Evolutionary conservation across 2,888 invertebrate species (phyloP).

Genomic region (Phalangium opilio): DNA sequence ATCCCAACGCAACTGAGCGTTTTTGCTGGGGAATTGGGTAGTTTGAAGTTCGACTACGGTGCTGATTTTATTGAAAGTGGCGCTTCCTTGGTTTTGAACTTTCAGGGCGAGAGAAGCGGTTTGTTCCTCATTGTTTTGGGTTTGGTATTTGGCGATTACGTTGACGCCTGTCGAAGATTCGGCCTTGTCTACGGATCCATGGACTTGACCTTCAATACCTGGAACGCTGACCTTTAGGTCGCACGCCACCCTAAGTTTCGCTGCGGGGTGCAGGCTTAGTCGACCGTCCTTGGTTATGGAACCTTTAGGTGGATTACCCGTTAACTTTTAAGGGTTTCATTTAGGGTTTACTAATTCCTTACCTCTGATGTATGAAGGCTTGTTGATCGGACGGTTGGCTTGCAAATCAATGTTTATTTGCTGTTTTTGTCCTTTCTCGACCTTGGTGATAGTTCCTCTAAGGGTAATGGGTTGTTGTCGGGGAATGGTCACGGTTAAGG

Average conservation of each 20-base stretch:
- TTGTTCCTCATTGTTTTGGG: not conserved
- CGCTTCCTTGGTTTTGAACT: slow-evolving; percentile 5
- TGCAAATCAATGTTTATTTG: slow-evolving; percentile 9
- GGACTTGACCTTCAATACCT: not conserved
- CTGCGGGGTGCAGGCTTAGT: not conserved
- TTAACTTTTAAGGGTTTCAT: not conserved
- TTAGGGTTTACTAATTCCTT: not conserved
- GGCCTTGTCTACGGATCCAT: slow-evolving; percentile 5
- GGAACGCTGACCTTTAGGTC: slow-evolving; percentile 2
- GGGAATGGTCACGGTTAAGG: not conserved
- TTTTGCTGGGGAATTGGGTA: slow-evolving; percentile 10
- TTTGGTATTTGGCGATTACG: slow-evolving; percentile 1
- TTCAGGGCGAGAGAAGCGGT: slow-evolving; percentile 1
- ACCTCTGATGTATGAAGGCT: slow-evolving; percentile 11
- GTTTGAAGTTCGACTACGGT: slow-evolving; percentile 9
- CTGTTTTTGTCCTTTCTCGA: slow-evolving; percentile 10
- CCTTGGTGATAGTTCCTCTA: slow-evolving; percentile 6
- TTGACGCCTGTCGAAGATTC: not conserved
- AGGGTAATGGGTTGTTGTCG: slow-evolving; percentile 6
- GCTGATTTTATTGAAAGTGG: slow-evolving; percentile 10
- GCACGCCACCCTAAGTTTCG: slow-evolving; percentile 11
- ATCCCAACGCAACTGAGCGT: slow-evolving; percentile 11
- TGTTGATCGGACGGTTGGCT: slow-evolving; percentile 8
- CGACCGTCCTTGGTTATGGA: slow-evolving; percentile 11
- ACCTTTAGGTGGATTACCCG: slow-evolving; percentile 1